phyloP scores from a whole-genome alignment of 2,113 vertebrate genomes.

The Felis catus region DNA sequence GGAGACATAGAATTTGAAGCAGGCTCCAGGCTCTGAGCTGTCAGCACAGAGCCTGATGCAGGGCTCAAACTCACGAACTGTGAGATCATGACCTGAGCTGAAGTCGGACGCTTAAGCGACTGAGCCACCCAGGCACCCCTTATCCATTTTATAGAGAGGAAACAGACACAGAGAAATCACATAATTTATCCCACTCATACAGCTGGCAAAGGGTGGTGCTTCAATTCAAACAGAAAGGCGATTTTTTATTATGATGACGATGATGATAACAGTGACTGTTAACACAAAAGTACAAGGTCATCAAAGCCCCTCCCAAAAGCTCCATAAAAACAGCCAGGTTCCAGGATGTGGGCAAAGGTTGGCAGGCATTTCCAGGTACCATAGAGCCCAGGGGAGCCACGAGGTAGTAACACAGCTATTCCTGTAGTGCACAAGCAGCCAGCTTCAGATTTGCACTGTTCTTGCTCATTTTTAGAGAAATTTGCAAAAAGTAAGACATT shows the following conservation, averaged over 20 bases:
- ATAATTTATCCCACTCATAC: neutral
- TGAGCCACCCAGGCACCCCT: neutral
- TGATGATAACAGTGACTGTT: neutral
- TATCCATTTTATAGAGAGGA: neutral
- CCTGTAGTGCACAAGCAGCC: neutral
- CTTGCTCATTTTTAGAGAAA: neutral
- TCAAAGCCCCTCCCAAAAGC: slow-evolving; percentile 4
- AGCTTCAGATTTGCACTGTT: neutral
- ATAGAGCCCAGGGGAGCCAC: neutral
- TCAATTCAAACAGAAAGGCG: neutral
- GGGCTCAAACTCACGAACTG: too few species aligned
- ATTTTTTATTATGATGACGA: neutral
- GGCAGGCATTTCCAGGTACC: neutral
- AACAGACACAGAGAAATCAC: neutral
- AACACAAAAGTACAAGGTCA: slow-evolving; percentile 6
- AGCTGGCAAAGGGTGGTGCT: slow-evolving; percentile 20
- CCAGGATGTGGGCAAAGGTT: neutral
- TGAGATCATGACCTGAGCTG: too few species aligned
- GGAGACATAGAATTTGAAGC: too few species aligned
- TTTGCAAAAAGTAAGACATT: neutral
- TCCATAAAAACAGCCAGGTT: neutral
- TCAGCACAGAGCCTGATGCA: too few species aligned
- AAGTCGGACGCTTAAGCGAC: too few species aligned
- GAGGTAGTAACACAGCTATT: fast-evolving
- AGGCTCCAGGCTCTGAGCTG: too few species aligned